Base-by-base conservation (phyloP, 2,113 vertebrate genomes). In the Hipposideros armiger region DNA sequence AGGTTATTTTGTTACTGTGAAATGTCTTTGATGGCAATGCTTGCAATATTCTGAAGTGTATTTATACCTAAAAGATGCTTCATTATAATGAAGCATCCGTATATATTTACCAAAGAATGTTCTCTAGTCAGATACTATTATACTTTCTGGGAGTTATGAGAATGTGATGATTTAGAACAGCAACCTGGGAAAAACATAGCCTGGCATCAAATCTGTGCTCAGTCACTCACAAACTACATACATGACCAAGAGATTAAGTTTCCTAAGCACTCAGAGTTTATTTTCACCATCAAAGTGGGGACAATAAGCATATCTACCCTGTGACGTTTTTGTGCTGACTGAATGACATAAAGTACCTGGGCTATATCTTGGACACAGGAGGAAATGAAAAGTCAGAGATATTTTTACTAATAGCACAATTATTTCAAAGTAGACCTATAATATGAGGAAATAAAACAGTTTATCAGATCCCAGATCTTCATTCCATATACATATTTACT, bases 221-320 rank as follows among this genome's bases (percentile, higher is more conserved):
- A 50, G 20, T 94, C 52, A 92, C 32, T 47, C 6, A n/a, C 11
- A 45, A 32, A 28, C 28, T 73, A 47, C 2, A 24, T 66, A 13
- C 9, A 19, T 69, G 52, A 90, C 11, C 47, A 73, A 74, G 11
- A 19, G 3, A 17, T 54, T 60, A 74, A 36, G 24, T 66, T 90
- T 58, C 7, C 10, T 60, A 74, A 45, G 0, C 2, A n/a, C 64
- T 62, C 2, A 5, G 26, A 83, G 32, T 45, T 45, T 14, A 45
- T 45, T 78, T 94, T 67, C 20, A 50, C 47, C n/a, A 47, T 72
- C n/a, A 36, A 86, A 78, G 5, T 47, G 76, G 3, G 16, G 72
- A 60, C 56, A 47, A 24, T 11, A 47, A n/a, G 0, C 11, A 17
- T 1, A 91, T 1, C 1, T 32, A 52, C 16, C 2, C 82, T 1